Conservation (phyloP, 2,113 vertebrate genomes). For the Empidonax alnorum region DNA sequence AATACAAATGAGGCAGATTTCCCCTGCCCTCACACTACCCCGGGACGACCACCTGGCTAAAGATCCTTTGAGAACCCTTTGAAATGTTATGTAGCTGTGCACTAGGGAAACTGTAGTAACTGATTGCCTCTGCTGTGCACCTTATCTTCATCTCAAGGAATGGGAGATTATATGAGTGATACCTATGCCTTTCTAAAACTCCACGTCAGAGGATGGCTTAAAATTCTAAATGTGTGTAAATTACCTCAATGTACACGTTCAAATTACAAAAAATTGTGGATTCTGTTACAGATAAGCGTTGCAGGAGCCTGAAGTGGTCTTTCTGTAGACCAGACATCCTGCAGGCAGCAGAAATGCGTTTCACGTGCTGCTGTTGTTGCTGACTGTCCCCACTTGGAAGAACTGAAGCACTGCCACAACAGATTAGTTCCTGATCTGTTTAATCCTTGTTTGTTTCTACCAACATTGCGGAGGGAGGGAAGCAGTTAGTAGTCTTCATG, state of each 20-base stretch:
- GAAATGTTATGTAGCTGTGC: background rate
- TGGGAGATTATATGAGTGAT: background rate
- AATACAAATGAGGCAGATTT: background rate
- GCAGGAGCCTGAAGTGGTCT: background rate
- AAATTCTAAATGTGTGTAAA: background rate
- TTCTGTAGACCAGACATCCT: background rate
- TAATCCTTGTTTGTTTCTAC: conserved; percentile 1
- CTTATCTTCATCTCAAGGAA: background rate
- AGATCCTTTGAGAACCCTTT: background rate
- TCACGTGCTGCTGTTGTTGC: background rate
- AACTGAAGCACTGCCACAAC: background rate
- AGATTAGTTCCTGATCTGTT: background rate
- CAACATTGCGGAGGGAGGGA: rapidly evolving
- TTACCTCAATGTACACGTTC: background rate
- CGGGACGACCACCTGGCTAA: background rate
- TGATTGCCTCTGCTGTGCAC: background rate
- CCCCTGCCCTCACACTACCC: background rate
- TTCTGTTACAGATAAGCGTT: background rate
- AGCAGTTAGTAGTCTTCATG: background rate
- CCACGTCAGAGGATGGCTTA: background rate
- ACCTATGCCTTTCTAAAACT: background rate
- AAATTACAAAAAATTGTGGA: background rate
- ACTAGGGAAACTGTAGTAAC: background rate
- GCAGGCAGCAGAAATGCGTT: background rate
- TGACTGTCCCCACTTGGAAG: background rate